Base-by-base conservation (phyloP, 2,888 invertebrate genomes). In the Leptogaster cylindrica region DNA sequence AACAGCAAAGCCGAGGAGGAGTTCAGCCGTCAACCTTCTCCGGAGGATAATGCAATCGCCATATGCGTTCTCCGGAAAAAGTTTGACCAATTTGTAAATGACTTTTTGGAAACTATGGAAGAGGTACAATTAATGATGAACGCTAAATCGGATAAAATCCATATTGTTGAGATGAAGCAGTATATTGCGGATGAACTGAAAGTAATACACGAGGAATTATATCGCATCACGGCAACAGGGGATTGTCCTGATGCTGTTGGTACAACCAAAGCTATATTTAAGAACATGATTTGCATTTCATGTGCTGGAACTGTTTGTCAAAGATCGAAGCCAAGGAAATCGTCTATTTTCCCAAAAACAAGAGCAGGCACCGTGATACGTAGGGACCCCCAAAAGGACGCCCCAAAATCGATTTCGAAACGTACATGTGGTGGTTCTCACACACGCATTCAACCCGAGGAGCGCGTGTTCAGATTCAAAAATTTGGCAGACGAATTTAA, bases 111-210 rank as follows among this genome's bases (percentile, higher is more conserved):
- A 14, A 75, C 78, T 50, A 78, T 81, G 76, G 76, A 77, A 70
- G 80, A 80, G 67, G 71, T 80, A 46, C 80, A 80, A 73, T 79
- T 80, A 2, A 80, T 80, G 76, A 69, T 80, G 14, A 80, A 80
- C 52, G 71, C 76, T 2, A 80, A 81, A 66, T 55, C 80, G 68
- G 78, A 80, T 55, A 80, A 80, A 64, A 71, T 76, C 0, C 77
- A 79, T 41, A 75, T 80, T 68, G 79, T 79, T 20, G 73, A 78
- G 0, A 66, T 80, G 2, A 80, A 81, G 68, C 77, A 75, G 44
- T 78, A 74, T 39, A 74, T 77, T 12, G 70, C 70, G 3, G 75
- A 76, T 66, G 75, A 73, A 4, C 73, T 78, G 58, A 68, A 71
- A 2, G 69, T 70, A 1, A 74, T 79, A 2, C 74, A 76, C 2